Conservation (phyloP, 1,140 invertebrate genomes). For the Leptinotarsa lineolata region DNA sequence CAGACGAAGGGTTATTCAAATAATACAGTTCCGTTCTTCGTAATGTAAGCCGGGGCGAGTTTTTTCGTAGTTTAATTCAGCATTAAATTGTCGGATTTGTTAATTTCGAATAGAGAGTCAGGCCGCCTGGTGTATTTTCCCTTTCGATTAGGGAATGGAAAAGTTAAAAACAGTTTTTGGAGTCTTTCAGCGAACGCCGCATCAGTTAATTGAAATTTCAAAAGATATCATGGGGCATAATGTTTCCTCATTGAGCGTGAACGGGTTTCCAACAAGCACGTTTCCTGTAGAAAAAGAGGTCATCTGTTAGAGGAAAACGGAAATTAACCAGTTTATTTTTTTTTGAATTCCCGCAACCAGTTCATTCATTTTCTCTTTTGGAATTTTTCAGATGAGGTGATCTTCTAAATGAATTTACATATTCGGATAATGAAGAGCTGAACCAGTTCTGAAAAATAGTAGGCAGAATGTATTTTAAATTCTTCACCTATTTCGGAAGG, state of each 20-base stretch:
- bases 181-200: background rate
- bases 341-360: too few species aligned
- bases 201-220: conserved; percentile 1
- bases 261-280: background rate
- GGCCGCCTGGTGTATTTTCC: background rate
- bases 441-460: too few species aligned
- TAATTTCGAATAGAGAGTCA: background rate
- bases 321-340: background rate
- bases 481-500: too few species aligned
- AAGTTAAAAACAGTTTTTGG: background rate
- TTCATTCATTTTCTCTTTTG: too few species aligned
- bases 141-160: background rate
- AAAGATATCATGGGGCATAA: background rate
- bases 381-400: too few species aligned
- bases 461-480: too few species aligned
- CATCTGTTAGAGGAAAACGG: background rate
- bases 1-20: conserved; percentile 7
- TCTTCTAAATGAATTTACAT: too few species aligned
- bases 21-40: background rate
- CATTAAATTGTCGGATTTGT: conserved; percentile 5
- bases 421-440: too few species aligned
- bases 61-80: conserved; percentile 3
- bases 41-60: background rate
- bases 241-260: background rate
- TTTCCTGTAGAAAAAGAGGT: background rate